Evolutionary conservation across 2,797 vertebrate species (phyloP).

Genomic region (Etheostoma nigrum): DNA sequence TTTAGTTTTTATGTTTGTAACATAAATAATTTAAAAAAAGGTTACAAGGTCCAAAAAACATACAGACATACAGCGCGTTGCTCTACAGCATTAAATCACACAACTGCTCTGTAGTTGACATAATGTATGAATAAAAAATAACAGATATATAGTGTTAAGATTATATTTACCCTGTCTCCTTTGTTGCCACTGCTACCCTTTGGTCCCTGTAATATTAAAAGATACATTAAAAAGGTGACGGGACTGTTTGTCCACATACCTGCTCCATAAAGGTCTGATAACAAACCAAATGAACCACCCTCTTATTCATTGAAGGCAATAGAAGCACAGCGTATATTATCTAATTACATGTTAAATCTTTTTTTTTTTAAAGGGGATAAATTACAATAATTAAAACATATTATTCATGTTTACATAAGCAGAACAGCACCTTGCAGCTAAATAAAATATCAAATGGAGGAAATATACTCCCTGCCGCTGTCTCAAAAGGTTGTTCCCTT

Average conservation of each 20-base stretch:
- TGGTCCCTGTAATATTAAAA: slow-evolving; percentile 73
- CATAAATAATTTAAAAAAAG: background rate
- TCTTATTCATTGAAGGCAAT: background rate
- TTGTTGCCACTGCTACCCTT: slow-evolving; percentile 79
- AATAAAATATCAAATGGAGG: background rate
- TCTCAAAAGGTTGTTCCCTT: background rate
- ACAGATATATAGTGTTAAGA: background rate
- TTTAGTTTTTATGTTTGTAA: background rate
- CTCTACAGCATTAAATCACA: background rate
- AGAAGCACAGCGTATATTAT: background rate
- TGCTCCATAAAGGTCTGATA: background rate
- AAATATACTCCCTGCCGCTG: background rate
- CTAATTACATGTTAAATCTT: background rate
- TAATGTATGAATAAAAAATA: background rate
- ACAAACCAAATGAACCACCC: background rate
- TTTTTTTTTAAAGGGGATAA: no score
- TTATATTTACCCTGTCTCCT: slow-evolving; percentile 81
- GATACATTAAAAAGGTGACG: background rate
- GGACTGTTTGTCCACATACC: background rate
- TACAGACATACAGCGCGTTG: background rate
- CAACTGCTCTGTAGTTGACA: background rate
- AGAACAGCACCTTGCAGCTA: background rate
- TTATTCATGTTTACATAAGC: background rate
- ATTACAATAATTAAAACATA: no score
- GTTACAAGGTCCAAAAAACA: background rate